Evolutionary conservation across 1,140 invertebrate genomes (phyloP), one percentile per base, ranked within the genome.

Genomic region (Drosophila biarmipes): DNA sequence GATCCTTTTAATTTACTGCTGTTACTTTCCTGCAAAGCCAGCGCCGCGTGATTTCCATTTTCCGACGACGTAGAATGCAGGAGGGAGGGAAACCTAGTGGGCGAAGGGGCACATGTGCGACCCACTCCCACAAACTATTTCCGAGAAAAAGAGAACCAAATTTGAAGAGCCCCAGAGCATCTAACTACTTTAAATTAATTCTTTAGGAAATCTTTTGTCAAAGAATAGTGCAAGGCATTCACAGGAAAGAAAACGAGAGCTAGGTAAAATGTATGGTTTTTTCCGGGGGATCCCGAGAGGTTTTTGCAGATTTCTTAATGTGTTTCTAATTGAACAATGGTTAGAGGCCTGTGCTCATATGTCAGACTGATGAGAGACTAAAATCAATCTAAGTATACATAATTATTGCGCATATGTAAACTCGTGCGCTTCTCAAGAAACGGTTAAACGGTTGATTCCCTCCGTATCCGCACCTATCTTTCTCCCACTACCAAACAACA

Each of bases 1-100:
- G 77, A 85, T 86, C 81, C 78, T 87, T 78, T 87, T 87, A 78
- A 87, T 87, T 87, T 87, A 78, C 82, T 87, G 82, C 82, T 87
- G 82, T 87, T 87, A 78, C 73, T 87, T 87, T 82, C 64, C 80
- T 86, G 61, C 78, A 81, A 43, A 49, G 45, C 49, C 54, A 68
- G 10, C 63, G 19, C 67, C 49, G 82, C 82, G 74, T 87, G 82
- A 87, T 87, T 87, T 87, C 74, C 82, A 87, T 87, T 87, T 76
- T 62, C 66, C 31, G 52, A 42, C 38, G 11, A 38, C 17, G n/a
- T 10, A 24, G n/a, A 11, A 27, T 19, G 45, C 15, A 34, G 35
- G 24, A 11, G 17, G 21, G 15, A 7, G 29, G 24, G 35, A 14
- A 1, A 6, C 15, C 11, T 29, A 49, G n/a, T 6, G 8, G 19